Evolutionary conservation across 2,797 vertebrate genomes (phyloP).

Genomic region (Anguilla obscura): DNA sequence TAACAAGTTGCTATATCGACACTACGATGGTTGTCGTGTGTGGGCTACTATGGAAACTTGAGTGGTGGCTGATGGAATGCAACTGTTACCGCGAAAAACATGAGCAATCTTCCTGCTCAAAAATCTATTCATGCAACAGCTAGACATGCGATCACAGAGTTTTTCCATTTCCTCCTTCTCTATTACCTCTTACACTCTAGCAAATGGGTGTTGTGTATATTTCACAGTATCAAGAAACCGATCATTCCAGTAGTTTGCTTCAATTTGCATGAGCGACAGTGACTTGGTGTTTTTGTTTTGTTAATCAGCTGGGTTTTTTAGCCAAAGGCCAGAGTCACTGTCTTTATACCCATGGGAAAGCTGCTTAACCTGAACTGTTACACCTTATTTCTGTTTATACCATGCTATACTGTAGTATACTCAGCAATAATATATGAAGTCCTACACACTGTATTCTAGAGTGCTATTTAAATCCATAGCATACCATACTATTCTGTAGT

Average conservation of each 20-base stretch:
- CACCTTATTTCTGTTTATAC: background rate
- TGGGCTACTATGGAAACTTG: no score
- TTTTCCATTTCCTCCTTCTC: background rate
- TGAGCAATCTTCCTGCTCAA: background rate
- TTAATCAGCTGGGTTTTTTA: background rate
- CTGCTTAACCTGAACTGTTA: background rate
- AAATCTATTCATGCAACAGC: background rate
- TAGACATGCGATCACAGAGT: background rate
- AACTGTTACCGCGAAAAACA: no score
- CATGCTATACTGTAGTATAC: background rate
- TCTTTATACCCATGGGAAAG: background rate
- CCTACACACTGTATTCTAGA: background rate
- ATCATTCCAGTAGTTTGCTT: background rate
- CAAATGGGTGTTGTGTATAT: background rate
- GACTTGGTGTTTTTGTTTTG: background rate
- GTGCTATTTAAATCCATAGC: background rate
- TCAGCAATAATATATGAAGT: no score
- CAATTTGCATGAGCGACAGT: background rate
- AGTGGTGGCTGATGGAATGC: no score
- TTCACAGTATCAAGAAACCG: background rate
- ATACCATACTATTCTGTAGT: background rate
- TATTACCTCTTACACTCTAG: background rate
- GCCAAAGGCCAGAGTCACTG: background rate
- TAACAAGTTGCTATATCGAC: no score
- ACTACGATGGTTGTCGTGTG: no score